Percentiles rank a stretch among this genome's conserved stretches.
These are phyloP conservation scores for Serrognathus titanus DNA, from an alignment of 2,888 invertebrate genomes.

Conservation along the genomic window DNA sequence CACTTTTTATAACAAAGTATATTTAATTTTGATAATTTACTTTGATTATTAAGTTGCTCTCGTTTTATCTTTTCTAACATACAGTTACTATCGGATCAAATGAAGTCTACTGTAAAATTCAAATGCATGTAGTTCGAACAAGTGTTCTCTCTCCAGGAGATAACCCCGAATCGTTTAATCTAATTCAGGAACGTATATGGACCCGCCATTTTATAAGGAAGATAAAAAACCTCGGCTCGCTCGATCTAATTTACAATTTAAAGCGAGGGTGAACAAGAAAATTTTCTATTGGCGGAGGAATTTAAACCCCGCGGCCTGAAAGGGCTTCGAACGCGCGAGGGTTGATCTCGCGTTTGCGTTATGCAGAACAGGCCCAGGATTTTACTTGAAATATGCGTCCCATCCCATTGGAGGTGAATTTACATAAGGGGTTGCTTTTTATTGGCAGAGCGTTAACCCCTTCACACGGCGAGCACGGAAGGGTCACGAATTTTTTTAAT, in stretches of 20 bases:
- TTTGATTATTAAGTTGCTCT: too few species aligned
- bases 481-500: too few species aligned
- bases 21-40: too few species aligned
- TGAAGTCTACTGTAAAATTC: too few species aligned
- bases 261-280: constrained; percentile 33
- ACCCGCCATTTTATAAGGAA: constrained; percentile 12
- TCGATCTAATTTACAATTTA: constrained; percentile 40
- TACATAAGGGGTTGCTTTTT: constrained; percentile 34
- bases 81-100: too few species aligned
- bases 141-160: too few species aligned
- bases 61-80: too few species aligned
- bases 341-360: constrained; percentile 13
- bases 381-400: constrained; percentile 29
- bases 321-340: constrained; percentile 19
- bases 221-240: constrained; percentile 6
- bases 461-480: neutral
- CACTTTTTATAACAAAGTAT: too few species aligned
- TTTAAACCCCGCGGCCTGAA: constrained; percentile 25
- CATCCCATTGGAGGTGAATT: constrained; percentile 34
- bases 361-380: constrained; percentile 24
- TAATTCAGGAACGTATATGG: neutral
- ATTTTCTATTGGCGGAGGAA: constrained; percentile 36
- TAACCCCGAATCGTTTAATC: neutral
- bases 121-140: too few species aligned
- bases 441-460: constrained; percentile 12